These are phyloP conservation scores for Rhopalosiphum maidis DNA, from an alignment of 1,140 invertebrate species.

Conservation along the genomic window DNA sequence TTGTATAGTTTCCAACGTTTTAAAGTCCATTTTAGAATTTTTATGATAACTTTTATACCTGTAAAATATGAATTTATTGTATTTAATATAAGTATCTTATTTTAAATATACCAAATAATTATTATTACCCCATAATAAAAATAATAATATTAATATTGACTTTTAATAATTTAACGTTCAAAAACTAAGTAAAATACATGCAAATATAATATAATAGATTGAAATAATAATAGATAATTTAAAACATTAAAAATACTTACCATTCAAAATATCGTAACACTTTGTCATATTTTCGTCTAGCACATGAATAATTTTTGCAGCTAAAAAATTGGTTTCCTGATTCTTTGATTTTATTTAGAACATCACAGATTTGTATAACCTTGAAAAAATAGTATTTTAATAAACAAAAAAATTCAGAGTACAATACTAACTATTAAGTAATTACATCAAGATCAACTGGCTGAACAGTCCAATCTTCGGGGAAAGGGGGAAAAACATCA, in stretches of 20 bases:
- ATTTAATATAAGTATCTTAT: not conserved
- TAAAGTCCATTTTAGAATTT: slow-evolving; percentile 18
- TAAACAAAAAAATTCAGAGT: not conserved
- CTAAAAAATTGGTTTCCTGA: slow-evolving; percentile 76
- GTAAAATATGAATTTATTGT: not conserved
- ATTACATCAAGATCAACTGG: slow-evolving; percentile 57
- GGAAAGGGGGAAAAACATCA: slow-evolving; percentile 76
- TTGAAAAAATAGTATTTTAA: slow-evolving; percentile 54
- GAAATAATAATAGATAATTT: not conserved
- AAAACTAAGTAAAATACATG: too few relatives aligned
- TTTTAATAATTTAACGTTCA: not conserved
- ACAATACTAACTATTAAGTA: slow-evolving; percentile 14
- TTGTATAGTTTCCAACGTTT: slow-evolving; percentile 1
- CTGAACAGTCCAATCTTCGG: slow-evolving; percentile 72
- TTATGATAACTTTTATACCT: slow-evolving; percentile 49
- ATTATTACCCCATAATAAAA: too few relatives aligned
- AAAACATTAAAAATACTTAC: slow-evolving; percentile 60
- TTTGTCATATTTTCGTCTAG: slow-evolving; percentile 77
- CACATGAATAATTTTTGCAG: slow-evolving; percentile 68
- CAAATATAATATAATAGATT: not conserved
- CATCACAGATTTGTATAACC: slow-evolving; percentile 62
- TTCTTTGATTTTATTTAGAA: slow-evolving; percentile 71
- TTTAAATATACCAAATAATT: not conserved
- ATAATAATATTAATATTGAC: not conserved
- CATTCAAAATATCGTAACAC: slow-evolving; percentile 72